Evolutionary conservation across 2,113 vertebrate species (phyloP), one percentile per base, ranked within the genome.

Genomic region (Tautogolabrus adspersus): DNA sequence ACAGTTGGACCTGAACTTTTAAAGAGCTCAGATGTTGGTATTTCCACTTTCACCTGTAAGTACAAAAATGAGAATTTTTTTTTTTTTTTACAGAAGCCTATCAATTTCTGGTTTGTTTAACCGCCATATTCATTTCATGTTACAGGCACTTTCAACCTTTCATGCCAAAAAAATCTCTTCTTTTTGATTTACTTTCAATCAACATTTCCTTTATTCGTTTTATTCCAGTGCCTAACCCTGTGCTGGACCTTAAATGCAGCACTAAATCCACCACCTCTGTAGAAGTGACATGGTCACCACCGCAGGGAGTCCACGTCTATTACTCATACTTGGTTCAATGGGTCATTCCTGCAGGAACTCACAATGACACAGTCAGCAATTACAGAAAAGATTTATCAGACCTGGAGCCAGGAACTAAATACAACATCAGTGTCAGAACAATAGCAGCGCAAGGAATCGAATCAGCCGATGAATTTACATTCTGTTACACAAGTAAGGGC

Each of bases 401-500:
- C 0, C 83, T 93, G 42, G 15, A 18, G 10, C 77, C 91, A 8
- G 91, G 90, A 67, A 87, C 77, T 0, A 10, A 3, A 13, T 93
- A 92, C 65, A 26, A 3, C 0, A 67, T 90, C 68, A 75, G 0
- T 0, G 89, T 93, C 16, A 86, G 16, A 0, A 72, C 88, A 1
- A 37, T 60, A 23, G 79, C 46, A 10, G 61, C 21, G 55, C 0
- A 19, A 57, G 70, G 10, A 37, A 75, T 23, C 67, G 1, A 70
- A 34, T 89, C 87, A 15, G 34, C 7, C 0, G 5, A 21, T 6
- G 55, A 66, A 60, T 15, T 22, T 8, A 67, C 51, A 0, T 73
- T 47, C 61, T 56, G 15, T 72, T 87, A 73, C 72, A 93, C 92
- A 72, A 71, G 91, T 93, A 90, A 89, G 86, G 66, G 21, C 3